Base-by-base conservation (phyloP, 2,888 invertebrate species). In the Chalcis sispes region DNA sequence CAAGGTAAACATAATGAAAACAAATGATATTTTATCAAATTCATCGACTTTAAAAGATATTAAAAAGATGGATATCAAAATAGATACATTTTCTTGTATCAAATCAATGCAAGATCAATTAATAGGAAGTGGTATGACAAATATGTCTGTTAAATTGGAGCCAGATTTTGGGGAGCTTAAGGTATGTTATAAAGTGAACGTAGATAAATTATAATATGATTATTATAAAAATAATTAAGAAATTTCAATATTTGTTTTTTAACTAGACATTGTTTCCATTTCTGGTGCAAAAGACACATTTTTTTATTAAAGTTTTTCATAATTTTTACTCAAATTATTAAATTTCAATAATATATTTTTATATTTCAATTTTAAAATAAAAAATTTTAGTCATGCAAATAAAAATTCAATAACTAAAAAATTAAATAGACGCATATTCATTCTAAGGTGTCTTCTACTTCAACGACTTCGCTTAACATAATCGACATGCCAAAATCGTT, bases 401-500 rank as follows among this genome's bases (percentile, higher is more conserved):
- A 7, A 36, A 10, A 23, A n/a, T 32, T n/a, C 7, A 13, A 1
- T 32, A n/a, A n/a, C 8, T n/a, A 18, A 54, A 25, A 5, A 40
- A 73, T 46, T 18, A 52, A 25, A 25, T 32, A 15, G 50, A 42
- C 3, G 20, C 50, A n/a, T 29, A 56, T 62, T 46, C 67, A 23
- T 52, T 64, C 61, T 20, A 59, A 73, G 70, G 46, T 72, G 18
- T 48, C 73, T 1, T 29, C 64, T 13, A 20, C 65, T 1, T 0
- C 61, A n/a, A 48, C 52, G 5, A 10, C 67, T 1, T 40, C 70
- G n/a, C 48, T 72, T 1, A 85, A 83, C 56, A 80, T 87, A 8
- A 82, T 85, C 25, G 86, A 86, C 32, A 86, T 87, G 79, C 82
- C 86, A 5, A 70, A 70, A 10, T 23, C 29, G 1, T 8, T 75